A percentile compares a stretch with the other conserved stretches of the same genome.
Conservation (phyloP, 2,797 vertebrate genomes). For the Pseudochirops corinnae region DNA sequence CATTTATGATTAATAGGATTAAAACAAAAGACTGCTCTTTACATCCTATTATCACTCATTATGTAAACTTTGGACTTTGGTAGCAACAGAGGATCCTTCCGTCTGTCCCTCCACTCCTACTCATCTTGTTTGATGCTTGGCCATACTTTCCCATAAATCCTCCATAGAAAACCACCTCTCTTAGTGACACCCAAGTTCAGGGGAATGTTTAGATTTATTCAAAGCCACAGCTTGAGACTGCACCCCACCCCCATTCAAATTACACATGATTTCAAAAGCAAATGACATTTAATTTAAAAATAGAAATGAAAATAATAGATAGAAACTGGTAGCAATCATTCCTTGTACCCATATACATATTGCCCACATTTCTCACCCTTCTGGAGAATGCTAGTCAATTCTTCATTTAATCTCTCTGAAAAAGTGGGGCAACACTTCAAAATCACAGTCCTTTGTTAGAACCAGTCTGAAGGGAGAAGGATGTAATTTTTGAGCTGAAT, state of each 20-base stretch:
- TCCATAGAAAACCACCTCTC: not conserved
- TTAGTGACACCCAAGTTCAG: not conserved
- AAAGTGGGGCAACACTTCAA: not conserved
- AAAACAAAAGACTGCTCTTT: conserved; percentile 93
- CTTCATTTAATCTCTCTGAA: not conserved
- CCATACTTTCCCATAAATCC: not conserved
- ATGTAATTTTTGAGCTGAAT: not conserved
- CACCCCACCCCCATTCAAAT: not conserved
- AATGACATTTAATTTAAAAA: not conserved
- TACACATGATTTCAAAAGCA: not conserved
- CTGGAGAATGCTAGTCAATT: not conserved
- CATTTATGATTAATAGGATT: conserved; percentile 77
- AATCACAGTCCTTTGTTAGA: not conserved
- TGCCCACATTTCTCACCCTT: not conserved
- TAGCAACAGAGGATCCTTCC: not conserved
- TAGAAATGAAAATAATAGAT: not conserved
- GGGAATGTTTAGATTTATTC: not conserved
- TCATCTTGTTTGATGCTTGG: not conserved
- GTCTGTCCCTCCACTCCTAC: not conserved
- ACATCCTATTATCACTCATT: conserved; percentile 86
- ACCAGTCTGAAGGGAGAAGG: not conserved
- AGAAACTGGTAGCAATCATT: not conserved
- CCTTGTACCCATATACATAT: not conserved
- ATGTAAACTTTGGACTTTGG: conserved; percentile 73
- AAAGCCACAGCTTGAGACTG: not conserved